Evolutionary conservation across 2,888 invertebrate species (phyloP).

Genomic region (Cephus nigrinus): DNA sequence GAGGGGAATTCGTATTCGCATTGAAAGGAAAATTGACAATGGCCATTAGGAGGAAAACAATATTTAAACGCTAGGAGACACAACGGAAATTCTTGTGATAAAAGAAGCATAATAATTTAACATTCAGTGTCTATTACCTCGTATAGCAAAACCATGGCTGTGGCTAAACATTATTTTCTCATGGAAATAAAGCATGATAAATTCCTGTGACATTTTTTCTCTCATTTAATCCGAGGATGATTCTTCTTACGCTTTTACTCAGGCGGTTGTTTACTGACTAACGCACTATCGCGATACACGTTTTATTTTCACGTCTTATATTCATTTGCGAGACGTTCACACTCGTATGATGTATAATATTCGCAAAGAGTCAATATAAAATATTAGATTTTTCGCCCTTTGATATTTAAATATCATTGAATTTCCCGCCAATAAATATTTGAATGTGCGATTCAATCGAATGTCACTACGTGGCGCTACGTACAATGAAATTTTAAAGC

Average conservation of each 20-base stretch:
- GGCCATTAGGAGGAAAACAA: not conserved
- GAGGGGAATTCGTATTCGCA: not conserved
- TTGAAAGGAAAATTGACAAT: not conserved
- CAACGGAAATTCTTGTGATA: not conserved
- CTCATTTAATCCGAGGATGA: not conserved
- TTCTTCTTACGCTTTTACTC: not conserved
- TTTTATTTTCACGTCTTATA: not conserved
- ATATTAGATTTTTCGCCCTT: not conserved
- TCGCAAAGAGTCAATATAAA: not conserved
- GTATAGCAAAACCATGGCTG: too few species aligned
- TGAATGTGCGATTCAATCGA: too few species aligned
- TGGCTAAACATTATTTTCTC: too few species aligned
- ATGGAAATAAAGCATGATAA: too few species aligned
- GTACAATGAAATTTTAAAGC: not conserved
- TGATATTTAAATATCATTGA: not conserved
- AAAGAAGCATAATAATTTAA: too few species aligned
- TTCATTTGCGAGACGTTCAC: not conserved
- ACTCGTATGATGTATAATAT: not conserved
- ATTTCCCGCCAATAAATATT: not conserved
- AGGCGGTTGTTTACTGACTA: too few species aligned
- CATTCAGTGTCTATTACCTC: too few species aligned
- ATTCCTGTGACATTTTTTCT: not conserved
- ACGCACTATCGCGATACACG: not conserved
- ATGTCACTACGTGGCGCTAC: too few species aligned
- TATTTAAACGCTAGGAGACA: not conserved